Percentiles rank a stretch among this genome's conserved stretches.
phyloP scores from a whole-genome alignment of 2,113 vertebrate species.

The Antigone vipio region DNA sequence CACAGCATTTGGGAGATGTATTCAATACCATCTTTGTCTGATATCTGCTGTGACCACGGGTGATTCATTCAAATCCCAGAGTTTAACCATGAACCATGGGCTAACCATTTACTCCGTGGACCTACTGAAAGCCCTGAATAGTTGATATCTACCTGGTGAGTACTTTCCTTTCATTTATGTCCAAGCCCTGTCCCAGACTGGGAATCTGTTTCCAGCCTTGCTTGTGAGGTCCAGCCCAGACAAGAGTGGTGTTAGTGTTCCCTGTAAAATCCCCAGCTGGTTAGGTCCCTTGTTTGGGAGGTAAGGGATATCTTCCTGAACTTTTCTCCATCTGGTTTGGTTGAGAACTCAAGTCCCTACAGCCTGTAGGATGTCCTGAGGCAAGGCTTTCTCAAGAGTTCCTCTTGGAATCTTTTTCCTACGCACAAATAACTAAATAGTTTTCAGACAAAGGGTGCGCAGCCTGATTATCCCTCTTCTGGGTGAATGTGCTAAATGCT shows the following conservation, averaged over 20 bases:
- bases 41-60: rapidly evolving
- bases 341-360: not conserved
- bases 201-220: not conserved
- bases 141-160: not conserved
- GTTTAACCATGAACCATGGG: not conserved
- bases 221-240: not conserved
- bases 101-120: not conserved
- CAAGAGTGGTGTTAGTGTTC: not conserved
- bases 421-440: not conserved
- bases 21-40: not conserved
- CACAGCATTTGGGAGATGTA: not conserved
- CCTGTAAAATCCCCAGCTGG: not conserved
- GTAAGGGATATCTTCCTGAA: not conserved
- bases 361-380: not conserved
- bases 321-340: not conserved
- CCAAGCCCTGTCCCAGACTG: not conserved
- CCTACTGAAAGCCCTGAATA: not conserved
- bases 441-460: not conserved
- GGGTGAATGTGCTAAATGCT: not conserved
- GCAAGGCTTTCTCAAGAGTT: not conserved
- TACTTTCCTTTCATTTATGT: not conserved
- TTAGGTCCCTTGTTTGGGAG: not conserved
- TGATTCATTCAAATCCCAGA: not conserved
- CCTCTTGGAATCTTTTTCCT: not conserved
- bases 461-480: not conserved